Base-by-base conservation (phyloP, 2,113 vertebrate genomes). In the Haemorhous mexicanus region DNA sequence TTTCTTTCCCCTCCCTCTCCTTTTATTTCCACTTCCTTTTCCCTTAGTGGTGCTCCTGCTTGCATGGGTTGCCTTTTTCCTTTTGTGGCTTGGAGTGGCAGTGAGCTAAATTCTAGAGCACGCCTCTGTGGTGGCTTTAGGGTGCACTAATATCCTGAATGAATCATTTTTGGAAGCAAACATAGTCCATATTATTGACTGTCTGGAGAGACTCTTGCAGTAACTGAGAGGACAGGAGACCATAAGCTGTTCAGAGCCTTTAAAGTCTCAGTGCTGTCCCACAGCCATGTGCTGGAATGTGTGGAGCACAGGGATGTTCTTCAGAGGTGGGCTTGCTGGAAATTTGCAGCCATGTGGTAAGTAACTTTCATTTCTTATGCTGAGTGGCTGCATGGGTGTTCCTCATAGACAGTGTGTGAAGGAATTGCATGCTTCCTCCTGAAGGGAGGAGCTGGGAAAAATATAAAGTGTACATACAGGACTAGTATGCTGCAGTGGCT, bases 131-230 rank as follows among this genome's bases (percentile, higher is more conserved):
- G 28, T 77, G 50, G 19, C 6, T 86, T 70, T 46, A 52, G 32
- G 28, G 4, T 46, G n/a, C 58, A 0, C 10, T 43, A 18, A 6
- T 28, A 10, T 39, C 16, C 39, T 20, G 19, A 33, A 12, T 15
- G 7, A 3, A 21, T 66, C 0, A 0, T 15, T 77, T 64, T 8
- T 63, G 35, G 39, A 89, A 59, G 23, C 3, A 41, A 53, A 5
- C 0, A 6, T 0, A 1, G 7, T 39, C 22, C 0, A 0, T 26
- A 4, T 27, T 61, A 7, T 20, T 27, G 18, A 32, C 18, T 78
- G 41, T 8, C 13, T 79, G 46, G 62, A 44, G 58, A 43, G 15
- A 19, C 6, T 76, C 9, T 47, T 37, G 27, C 9, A 37, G 23
- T 32, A 73, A 2, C 7, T 49, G 53, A 44, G 67, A n/a, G 15